These are phyloP conservation scores for Apogon hyalosoma DNA, from an alignment of 2,797 vertebrate genomes.

Conservation along the genomic window DNA sequence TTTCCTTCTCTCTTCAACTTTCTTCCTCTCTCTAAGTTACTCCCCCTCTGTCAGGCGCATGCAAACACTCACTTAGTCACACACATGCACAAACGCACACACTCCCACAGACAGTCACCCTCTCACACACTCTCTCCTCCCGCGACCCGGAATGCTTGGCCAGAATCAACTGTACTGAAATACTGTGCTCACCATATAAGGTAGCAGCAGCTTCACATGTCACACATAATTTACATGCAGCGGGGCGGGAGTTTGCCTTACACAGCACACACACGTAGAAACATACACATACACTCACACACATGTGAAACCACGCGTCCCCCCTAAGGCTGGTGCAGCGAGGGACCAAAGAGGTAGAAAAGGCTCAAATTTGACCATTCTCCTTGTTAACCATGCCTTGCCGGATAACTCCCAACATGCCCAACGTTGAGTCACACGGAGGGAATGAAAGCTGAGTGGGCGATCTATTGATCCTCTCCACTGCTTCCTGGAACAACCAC, in stretches of 20 bases:
- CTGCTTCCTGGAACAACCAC: constrained; percentile 80
- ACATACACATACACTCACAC: constrained; percentile 45
- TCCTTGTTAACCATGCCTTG: constrained; percentile 56
- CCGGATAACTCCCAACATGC: constrained; percentile 75
- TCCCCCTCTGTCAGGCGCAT: constrained; percentile 77
- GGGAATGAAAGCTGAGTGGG: constrained; percentile 81
- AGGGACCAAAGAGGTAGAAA: constrained; percentile 33
- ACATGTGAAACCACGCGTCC: constrained; percentile 72
- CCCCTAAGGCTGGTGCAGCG: constrained; percentile 71
- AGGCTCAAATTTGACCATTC: constrained; percentile 47
- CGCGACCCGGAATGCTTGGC: constrained; percentile 87
- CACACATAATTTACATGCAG: constrained; percentile 90
- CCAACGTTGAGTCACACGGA: constrained; percentile 78
- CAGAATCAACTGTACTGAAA: constrained; percentile 86
- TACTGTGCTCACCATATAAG: constrained; percentile 90
- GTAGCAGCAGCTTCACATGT: constrained; percentile 88
- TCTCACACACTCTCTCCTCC: constrained; percentile 82
- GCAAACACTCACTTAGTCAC: constrained; percentile 73
- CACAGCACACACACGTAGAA: constrained; percentile 56
- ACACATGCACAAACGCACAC: constrained; percentile 62
- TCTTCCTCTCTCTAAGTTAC: constrained; percentile 72
- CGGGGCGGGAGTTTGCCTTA: constrained; percentile 84
- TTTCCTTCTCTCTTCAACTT: constrained; percentile 67
- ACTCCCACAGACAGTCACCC: constrained; percentile 72
- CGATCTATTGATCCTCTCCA: constrained; percentile 81